Conservation (phyloP, 2,797 vertebrate species). For the Malurus leucopterus region DNA sequence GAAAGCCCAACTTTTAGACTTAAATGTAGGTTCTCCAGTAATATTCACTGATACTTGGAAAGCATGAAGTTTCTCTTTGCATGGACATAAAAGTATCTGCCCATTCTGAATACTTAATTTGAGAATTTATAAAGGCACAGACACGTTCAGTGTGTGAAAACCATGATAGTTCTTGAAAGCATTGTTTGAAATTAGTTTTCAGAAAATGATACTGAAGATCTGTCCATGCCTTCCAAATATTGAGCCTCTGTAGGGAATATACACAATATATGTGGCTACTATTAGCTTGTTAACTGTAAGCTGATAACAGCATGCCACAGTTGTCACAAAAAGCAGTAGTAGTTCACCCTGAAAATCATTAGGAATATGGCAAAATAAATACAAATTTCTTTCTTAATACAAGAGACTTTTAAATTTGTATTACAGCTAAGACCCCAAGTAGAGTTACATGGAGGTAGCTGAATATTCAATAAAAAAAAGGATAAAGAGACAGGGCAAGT, state of each 20-base stretch:
- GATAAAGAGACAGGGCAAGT: neutral
- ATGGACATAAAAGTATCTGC: neutral
- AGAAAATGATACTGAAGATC: neutral
- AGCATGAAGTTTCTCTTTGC: neutral
- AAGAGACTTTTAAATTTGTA: neutral
- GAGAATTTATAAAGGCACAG: neutral
- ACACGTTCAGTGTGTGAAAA: neutral
- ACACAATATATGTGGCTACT: neutral
- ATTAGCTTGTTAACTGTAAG: neutral
- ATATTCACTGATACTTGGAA: neutral
- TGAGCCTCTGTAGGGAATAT: neutral
- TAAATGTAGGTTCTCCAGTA: neutral
- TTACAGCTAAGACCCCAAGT: neutral
- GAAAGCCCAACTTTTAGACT: neutral
- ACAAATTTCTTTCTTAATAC: neutral
- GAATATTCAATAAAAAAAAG: neutral
- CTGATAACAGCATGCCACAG: neutral
- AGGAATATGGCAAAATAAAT: neutral
- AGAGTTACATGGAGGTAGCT: neutral
- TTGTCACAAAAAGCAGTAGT: neutral
- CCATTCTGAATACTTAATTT: neutral
- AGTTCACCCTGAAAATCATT: neutral
- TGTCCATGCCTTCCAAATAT: neutral
- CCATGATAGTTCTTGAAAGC: neutral
- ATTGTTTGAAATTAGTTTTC: neutral